phyloP scores from a whole-genome alignment of 2,888 invertebrate genomes.

The Caenorhabditis sinica region DNA sequence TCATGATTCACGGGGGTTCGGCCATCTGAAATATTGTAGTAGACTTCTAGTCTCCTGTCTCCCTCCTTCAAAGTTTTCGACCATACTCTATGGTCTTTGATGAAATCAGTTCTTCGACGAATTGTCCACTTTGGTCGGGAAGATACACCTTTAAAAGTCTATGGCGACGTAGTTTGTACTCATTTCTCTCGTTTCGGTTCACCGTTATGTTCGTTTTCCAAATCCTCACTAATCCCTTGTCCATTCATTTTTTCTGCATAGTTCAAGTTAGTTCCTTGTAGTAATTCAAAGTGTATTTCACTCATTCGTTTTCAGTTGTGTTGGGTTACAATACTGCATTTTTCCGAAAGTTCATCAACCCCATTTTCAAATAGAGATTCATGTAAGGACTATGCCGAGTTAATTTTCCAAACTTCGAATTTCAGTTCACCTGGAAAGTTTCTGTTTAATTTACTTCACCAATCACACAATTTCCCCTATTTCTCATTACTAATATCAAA shows the following conservation, averaged over 20 bases:
- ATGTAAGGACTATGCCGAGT: no score
- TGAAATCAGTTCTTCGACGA: constrained; percentile 58
- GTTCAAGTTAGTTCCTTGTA: neutral
- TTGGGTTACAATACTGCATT: no score
- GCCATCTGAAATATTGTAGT: constrained; percentile 52
- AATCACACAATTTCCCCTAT: no score
- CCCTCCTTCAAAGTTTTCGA: neutral
- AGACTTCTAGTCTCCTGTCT: constrained; percentile 6
- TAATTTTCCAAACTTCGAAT: no score
- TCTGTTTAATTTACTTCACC: no score
- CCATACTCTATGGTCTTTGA: constrained; percentile 45
- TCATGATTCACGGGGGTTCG: constrained; percentile 52
- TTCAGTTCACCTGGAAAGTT: no score
- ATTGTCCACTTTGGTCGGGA: constrained; percentile 41
- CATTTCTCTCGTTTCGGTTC: neutral
- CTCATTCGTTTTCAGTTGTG: no score
- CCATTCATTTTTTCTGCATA: neutral
- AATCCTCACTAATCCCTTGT: constrained; percentile 4
- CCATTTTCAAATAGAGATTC: no score
- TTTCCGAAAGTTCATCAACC: no score
- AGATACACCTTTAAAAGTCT: constrained; percentile 58
- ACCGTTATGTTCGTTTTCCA: constrained; percentile 3
- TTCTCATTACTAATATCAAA: no score
- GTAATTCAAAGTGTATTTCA: no score
- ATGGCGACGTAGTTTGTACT: constrained; percentile 39